Evolutionary conservation across 2,113 vertebrate species (phyloP), one percentile per base, ranked within the genome.

Genomic region (Pterocles gutturalis): DNA sequence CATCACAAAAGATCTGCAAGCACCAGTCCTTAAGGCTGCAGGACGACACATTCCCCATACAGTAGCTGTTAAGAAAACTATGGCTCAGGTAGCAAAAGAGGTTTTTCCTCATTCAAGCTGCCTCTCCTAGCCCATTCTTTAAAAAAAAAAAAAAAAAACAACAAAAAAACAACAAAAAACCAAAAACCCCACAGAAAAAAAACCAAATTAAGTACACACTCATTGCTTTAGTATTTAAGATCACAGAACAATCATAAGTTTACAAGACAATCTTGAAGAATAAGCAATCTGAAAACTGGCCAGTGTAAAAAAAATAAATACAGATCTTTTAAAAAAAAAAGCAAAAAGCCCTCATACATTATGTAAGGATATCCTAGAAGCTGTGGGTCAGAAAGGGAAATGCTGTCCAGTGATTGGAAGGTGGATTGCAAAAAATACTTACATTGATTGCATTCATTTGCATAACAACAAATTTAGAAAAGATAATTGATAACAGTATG

Each of bases 301-400:
- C 81, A n/a, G 93, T 86, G 87, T 98, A 88, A 95, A 98, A 98
- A 58, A 97, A 90, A 96, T 93, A 98, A 92, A 98, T 90, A 98
- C 20, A 95, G 87, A 54, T 76, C 91, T 87, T 64, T 11, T 57
- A 7, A 5, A 12, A 62, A 46, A 87, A 93, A 87, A 96, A 94
- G 96, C 94, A 97, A 81, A 89, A 75, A 83, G 65, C 46, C 73
- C 61, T 89, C 38, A 64, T 73, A 93, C 38, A 70, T 22, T 87
- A 82, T 45, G 73, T 58, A 54, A 65, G 13, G n/a, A 17, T 61
- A 22, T 26, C 48, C 26, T 6, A 60, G 75, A 83, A 82, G 89
- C 33, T 46, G 75, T 82, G 67, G 78, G 83, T 92, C 79, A 76
- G 73, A 69, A 80, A 85, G 67, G 91, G 65, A 80, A 77, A 65